These are phyloP conservation scores for Sebastiscus albofasciatus DNA, from an alignment of 2,797 vertebrate genomes.

Conservation along the genomic window DNA sequence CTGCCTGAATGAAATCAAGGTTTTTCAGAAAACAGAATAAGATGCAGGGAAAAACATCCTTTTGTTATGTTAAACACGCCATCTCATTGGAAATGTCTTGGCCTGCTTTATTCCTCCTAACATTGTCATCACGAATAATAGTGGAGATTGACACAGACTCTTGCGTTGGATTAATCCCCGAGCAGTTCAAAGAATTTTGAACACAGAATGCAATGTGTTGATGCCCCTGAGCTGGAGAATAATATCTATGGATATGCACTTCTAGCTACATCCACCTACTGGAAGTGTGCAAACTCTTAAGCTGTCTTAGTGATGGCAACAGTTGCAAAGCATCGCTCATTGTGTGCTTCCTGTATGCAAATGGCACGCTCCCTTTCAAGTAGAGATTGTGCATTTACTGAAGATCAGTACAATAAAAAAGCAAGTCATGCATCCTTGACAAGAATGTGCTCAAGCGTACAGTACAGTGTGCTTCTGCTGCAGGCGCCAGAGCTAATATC, in stretches of 20 bases:
- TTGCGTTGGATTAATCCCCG: constrained; percentile 70
- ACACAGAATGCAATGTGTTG: constrained; percentile 55
- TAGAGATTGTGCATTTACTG: constrained; percentile 3
- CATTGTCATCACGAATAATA: constrained; percentile 73
- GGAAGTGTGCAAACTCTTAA: constrained; percentile 62
- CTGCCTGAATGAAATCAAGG: constrained; percentile 70
- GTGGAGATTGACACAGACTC: constrained; percentile 70
- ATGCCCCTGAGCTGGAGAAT: constrained; percentile 63
- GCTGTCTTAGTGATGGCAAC: constrained; percentile 63
- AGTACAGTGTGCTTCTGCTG: neutral
- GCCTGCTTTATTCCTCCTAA: constrained; percentile 69
- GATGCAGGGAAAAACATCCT: constrained; percentile 72
- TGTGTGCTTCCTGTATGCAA: constrained; percentile 48
- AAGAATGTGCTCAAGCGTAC: neutral
- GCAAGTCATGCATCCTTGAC: constrained; percentile 26
- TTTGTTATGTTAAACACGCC: constrained; percentile 80
- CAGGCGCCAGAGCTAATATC: neutral
- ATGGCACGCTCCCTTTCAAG: constrained; percentile 37
- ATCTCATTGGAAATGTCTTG: constrained; percentile 69
- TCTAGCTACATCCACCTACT: constrained; percentile 58
- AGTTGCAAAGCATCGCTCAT: constrained; percentile 46
- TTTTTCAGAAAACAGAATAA: constrained; percentile 70
- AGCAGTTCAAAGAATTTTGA: constrained; percentile 68
- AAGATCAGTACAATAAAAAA: constrained; percentile 35
- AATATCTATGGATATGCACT: constrained; percentile 47